A percentile compares a stretch with the other conserved stretches of the same genome.
phyloP scores from a whole-genome alignment of 2,797 vertebrate species.

The Enteromius radiatus region DNA sequence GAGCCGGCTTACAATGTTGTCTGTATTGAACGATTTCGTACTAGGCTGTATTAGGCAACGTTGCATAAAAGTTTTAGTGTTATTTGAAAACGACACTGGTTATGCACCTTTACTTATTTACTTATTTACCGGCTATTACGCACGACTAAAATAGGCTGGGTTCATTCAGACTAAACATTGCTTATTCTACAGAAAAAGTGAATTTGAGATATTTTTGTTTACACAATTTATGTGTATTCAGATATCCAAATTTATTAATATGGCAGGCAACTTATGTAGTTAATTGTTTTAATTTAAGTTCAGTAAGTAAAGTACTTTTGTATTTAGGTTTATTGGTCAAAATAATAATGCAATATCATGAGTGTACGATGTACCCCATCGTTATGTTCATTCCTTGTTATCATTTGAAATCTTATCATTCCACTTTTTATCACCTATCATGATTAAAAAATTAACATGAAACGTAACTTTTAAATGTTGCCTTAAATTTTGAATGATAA shows the following conservation, averaged over 20 bases:
- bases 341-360: background rate
- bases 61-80: background rate
- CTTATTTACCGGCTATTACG: constrained; percentile 10
- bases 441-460: background rate
- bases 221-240: background rate
- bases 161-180: background rate
- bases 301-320: background rate
- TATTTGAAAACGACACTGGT: background rate
- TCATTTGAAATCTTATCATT: background rate
- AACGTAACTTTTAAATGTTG: background rate
- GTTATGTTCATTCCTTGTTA: background rate
- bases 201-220: background rate
- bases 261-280: background rate
- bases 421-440: background rate
- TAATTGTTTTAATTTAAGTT: background rate
- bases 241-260: background rate
- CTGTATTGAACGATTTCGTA: background rate
- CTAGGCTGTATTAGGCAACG: background rate
- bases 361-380: background rate
- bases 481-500: background rate
- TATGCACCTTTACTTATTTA: background rate
- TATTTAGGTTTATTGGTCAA: background rate
- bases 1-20: background rate
- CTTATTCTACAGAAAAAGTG: background rate
- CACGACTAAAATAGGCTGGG: background rate